Evolutionary conservation across 2,888 invertebrate species (phyloP), one percentile per base, ranked within the genome.

Genomic region (Erebia ligea): DNA sequence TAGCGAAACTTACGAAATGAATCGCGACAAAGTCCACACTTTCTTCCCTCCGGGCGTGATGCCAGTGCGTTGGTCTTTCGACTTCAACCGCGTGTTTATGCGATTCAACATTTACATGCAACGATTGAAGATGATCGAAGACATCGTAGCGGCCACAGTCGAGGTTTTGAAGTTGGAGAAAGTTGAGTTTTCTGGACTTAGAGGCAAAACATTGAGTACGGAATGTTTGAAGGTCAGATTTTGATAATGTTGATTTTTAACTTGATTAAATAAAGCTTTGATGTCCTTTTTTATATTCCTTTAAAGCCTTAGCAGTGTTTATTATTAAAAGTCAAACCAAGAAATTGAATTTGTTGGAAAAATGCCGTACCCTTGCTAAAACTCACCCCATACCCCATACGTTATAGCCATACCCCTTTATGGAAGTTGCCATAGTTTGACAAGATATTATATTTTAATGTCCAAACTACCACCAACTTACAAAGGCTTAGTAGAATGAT

Each of bases 141-240:
- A 92, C 2, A 94, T 98, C 75, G 95, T 98, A 76, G 95, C 95
- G 57, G 96, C 96, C 0, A 96, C 96, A 0, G 91, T 96, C 2
- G 98, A 98, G 84, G 98, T 98, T 85, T 89, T 95, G 59, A 98
- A 98, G 84, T 86, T 98, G 73, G 98, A 99, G 86, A 98, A 97
- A 84, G 95, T 98, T 1, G 97, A 97, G 82, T 94, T 97, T 69
- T 96, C 96, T 57, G 97, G 96, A 0, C 82, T 96, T 9, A 93
- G 95, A 71, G 96, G 96, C 1, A 95, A 95, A 76, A 92, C 88
- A 25, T 90, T 96, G 15, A 94, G 94, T 68, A 84, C 88, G 0
- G 94, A 94, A 72, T 89, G 95, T 80, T 87, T 83, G 84, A 88
- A 85, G 86, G 94, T 90, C n/a, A 48, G 58, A 50, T 17, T 21